Base-by-base conservation (phyloP, 2,888 invertebrate species). In the Trissoscelio sp. region DNA sequence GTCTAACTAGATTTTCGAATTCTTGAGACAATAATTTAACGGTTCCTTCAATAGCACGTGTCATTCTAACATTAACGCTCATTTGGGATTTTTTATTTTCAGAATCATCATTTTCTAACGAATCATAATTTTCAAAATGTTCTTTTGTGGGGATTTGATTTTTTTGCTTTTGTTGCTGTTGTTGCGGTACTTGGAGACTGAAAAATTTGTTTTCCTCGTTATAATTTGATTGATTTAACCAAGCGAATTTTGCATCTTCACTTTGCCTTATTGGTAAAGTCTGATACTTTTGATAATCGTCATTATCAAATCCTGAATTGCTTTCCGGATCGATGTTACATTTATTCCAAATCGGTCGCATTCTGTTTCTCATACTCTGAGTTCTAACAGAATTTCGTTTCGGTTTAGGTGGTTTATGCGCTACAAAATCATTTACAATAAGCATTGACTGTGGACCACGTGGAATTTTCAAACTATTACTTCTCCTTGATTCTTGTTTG, bases 331-430 rank as follows among this genome's bases (percentile, higher is more conserved):
- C 79, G 11, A 70, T 12, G 5, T 79, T 67, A 37, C 66, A 89
- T 58, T 90, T 89, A 75, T 88, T 89, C 90, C 90, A 90, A 1
- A 86, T 86, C 0, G 90, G 90, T 37, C 89, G 83, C 0, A 86
- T 84, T 16, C 89, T 85, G 72, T 90, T 90, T 11, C 89, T 83
- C 90, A 90, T 89, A 18, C 90, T 90, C 51, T 90, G 90, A 0
- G 90, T 89, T 0, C 90, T 86, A 0, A 87, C 83, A 0, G 89
- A 89, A 57, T 88, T 90, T 62, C 89, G 83, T 34, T 89, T 89
- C 0, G 95, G 95, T 88, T 95, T 95, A 0, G 95, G 96, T 0
- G 95, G 96, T 86, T 96, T 96, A 85, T 96, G 95, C 0, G 94
- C 94, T 0, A 95, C 94, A 86, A 85, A 92, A 83, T 87, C 92